These are phyloP conservation scores for Neuroterus valhalla DNA, from an alignment of 1,140 invertebrate genomes.

Conservation along the genomic window DNA sequence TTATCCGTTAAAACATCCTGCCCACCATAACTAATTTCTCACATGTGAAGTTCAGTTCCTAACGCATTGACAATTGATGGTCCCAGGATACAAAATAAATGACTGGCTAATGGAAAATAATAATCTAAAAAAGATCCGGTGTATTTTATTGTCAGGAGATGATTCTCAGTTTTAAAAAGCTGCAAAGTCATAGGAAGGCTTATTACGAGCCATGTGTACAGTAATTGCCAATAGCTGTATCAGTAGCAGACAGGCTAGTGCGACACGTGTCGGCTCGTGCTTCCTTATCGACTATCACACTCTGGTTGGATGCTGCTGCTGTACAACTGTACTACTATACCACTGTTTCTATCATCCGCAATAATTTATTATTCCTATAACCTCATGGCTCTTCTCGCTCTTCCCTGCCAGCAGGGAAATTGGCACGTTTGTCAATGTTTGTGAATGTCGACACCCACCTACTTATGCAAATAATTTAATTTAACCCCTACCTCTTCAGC, in stretches of 20 bases:
- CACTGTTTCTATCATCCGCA: constrained; percentile 67
- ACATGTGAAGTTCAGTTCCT: no score
- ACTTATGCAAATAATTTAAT: constrained; percentile 77
- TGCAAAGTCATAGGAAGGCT: background rate
- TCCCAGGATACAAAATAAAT: no score
- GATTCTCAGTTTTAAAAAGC: no score
- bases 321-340: constrained; percentile 52
- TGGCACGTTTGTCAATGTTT: constrained; percentile 75
- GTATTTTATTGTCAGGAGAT: no score
- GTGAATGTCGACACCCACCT: constrained; percentile 76
- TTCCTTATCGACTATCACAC: constrained; percentile 65
- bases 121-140: no score
- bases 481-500: constrained; percentile 65
- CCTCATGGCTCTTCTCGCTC: constrained; percentile 42
- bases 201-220: constrained; percentile 47
- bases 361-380: constrained; percentile 74
- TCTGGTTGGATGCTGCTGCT: constrained; percentile 56
- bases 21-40: no score
- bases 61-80: no score
- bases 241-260: constrained; percentile 68
- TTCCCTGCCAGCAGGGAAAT: no score
- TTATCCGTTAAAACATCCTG: no score
- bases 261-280: constrained; percentile 72
- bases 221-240: constrained; percentile 72
- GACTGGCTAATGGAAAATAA: no score